These are phyloP conservation scores for Trichacis sp. DNA, from an alignment of 2,888 invertebrate genomes.

Conservation along the genomic window DNA sequence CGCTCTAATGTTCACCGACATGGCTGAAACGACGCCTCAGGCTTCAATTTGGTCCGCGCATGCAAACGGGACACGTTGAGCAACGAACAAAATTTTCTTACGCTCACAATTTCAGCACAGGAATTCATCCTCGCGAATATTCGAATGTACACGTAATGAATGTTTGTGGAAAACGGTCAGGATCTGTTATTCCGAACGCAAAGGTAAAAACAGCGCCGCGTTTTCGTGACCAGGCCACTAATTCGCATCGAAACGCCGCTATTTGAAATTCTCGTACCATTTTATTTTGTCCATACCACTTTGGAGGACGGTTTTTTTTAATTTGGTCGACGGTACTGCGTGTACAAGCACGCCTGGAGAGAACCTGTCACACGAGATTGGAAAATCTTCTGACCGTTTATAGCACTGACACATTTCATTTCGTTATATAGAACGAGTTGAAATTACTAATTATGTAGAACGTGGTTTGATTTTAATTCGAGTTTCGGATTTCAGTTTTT, in stretches of 20 bases:
- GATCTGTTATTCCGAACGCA: conserved; percentile 40
- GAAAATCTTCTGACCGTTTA: too few relatives aligned
- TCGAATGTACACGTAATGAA: too few relatives aligned
- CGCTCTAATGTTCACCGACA: conserved; percentile 53
- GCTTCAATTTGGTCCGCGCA: conserved; percentile 49
- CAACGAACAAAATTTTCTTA: too few relatives aligned
- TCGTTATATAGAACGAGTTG: too few relatives aligned
- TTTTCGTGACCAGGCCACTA: conserved; percentile 38
- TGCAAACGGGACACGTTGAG: conserved; percentile 31
- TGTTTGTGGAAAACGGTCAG: too few relatives aligned
- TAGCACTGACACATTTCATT: too few relatives aligned
- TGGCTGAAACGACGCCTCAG: conserved; percentile 45
- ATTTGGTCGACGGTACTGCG: too few relatives aligned
- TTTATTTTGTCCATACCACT: conserved; percentile 6
- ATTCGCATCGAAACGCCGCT: conserved; percentile 24
- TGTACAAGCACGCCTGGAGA: conserved; percentile 31
- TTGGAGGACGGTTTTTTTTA: neutral
- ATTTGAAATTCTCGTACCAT: conserved; percentile 25
- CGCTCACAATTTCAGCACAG: too few relatives aligned
- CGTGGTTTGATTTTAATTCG: too few relatives aligned
- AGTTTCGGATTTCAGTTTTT: too few relatives aligned
- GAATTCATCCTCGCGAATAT: too few relatives aligned
- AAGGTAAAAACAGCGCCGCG: conserved; percentile 32
- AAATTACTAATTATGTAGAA: too few relatives aligned
- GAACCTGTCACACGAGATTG: conserved; percentile 31